phyloP scores from a whole-genome alignment of 2,113 vertebrate species.

The Mormoops blainvillei region DNA sequence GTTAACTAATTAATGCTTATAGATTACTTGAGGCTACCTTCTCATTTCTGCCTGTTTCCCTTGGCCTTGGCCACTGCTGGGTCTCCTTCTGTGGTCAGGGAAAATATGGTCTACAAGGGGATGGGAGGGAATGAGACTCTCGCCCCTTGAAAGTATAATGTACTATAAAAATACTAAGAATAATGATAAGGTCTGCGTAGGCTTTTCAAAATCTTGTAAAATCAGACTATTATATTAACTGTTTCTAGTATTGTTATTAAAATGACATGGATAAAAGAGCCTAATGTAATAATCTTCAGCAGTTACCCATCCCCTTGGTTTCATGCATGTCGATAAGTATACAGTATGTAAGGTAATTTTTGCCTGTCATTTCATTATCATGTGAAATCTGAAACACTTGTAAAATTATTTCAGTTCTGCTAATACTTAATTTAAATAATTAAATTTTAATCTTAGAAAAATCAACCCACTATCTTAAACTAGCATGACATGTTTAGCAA shows the following conservation, averaged over 20 bases:
- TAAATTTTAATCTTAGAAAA: slow-evolving; percentile 27
- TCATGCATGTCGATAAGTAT: slow-evolving; percentile 32
- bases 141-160: neutral
- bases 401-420: neutral
- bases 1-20: slow-evolving; percentile 44
- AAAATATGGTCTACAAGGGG: neutral
- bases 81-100: neutral
- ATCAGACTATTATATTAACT: neutral
- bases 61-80: neutral
- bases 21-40: slow-evolving; percentile 22
- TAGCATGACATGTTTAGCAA: neutral
- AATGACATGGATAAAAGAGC: slow-evolving; percentile 46
- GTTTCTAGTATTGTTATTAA: slow-evolving; percentile 40
- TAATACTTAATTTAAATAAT: slow-evolving; percentile 48
- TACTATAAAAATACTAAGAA: slow-evolving; percentile 1
- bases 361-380: neutral
- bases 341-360: slow-evolving; percentile 20
- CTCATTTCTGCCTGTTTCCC: neutral
- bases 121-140: neutral
- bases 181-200: slow-evolving; percentile 29
- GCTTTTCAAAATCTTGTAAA: slow-evolving; percentile 45
- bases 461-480: neutral
- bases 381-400: slow-evolving; percentile 45
- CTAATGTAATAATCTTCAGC: slow-evolving; percentile 31
- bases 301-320: neutral